A percentile compares a stretch with the other conserved stretches of the same genome.
Evolutionary conservation across 2,113 vertebrate genomes (phyloP).

Genomic region (Cochlearius cochlearius): DNA sequence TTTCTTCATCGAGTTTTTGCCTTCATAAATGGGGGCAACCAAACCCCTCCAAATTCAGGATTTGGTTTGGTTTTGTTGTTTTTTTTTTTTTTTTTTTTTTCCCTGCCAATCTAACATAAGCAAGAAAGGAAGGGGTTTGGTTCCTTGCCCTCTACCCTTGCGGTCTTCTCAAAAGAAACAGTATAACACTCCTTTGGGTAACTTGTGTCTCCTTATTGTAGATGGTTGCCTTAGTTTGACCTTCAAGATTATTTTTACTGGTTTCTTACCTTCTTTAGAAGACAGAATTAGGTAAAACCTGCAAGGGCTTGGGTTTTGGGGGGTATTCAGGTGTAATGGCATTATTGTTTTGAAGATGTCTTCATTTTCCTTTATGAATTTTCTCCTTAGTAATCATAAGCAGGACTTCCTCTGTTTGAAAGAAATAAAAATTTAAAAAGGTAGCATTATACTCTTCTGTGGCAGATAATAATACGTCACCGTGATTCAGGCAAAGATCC

Average conservation of each 20-base stretch:
- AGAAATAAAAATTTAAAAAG: neutral
- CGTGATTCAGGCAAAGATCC: conserved; percentile 16
- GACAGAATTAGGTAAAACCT: neutral
- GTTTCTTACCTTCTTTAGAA: neutral
- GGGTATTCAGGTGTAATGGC: neutral
- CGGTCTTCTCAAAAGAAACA: neutral
- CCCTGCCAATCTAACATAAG: neutral
- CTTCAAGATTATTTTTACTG: neutral
- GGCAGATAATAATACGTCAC: neutral
- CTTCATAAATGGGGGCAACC: neutral
- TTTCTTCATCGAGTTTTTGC: neutral
- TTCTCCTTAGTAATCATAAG: neutral
- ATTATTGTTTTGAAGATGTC: neutral
- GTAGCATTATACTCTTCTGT: neutral
- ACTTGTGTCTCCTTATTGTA: neutral
- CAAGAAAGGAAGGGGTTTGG: neutral
- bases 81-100: neutral
- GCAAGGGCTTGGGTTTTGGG: neutral
- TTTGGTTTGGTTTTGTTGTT: neutral
- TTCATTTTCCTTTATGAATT: neutral
- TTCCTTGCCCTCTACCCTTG: neutral
- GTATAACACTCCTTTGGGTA: neutral
- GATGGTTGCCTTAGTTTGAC: neutral
- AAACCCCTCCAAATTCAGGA: neutral
- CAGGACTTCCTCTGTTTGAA: neutral